These are phyloP conservation scores for Apamea monoglypha DNA, from an alignment of 2,888 invertebrate species.

Conservation along the genomic window DNA sequence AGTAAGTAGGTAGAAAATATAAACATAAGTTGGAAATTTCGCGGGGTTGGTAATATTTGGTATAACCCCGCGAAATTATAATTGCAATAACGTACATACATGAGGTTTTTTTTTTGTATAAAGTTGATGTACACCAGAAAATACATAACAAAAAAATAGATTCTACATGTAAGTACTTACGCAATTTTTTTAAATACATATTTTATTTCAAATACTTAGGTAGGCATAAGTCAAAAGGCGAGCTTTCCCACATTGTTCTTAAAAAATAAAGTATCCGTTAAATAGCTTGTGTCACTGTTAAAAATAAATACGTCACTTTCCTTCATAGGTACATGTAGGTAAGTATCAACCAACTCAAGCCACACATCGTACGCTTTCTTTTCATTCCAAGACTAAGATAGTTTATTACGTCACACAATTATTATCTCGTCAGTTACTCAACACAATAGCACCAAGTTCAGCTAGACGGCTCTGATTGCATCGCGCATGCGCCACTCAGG, in stretches of 20 bases:
- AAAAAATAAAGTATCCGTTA: background rate
- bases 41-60: too few species aligned
- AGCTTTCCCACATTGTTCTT: background rate
- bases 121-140: too few species aligned
- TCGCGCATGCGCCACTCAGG: constrained; percentile 78
- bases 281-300: background rate
- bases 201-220: background rate
- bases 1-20: too few species aligned
- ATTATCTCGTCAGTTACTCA: constrained; percentile 58
- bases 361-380: constrained; percentile 18
- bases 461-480: constrained; percentile 74
- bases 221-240: background rate
- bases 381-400: constrained; percentile 46
- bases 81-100: too few species aligned
- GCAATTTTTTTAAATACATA: background rate
- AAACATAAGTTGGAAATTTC: too few species aligned
- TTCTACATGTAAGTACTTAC: background rate
- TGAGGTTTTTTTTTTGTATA: too few species aligned
- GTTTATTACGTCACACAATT: constrained; percentile 58
- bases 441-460: constrained; percentile 67
- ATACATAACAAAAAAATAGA: too few species aligned
- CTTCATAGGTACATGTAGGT: background rate
- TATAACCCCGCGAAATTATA: too few species aligned
- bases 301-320: background rate
- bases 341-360: background rate